These are phyloP conservation scores for Eurypyga helias DNA, from an alignment of 2,113 vertebrate genomes.

Conservation along the genomic window DNA sequence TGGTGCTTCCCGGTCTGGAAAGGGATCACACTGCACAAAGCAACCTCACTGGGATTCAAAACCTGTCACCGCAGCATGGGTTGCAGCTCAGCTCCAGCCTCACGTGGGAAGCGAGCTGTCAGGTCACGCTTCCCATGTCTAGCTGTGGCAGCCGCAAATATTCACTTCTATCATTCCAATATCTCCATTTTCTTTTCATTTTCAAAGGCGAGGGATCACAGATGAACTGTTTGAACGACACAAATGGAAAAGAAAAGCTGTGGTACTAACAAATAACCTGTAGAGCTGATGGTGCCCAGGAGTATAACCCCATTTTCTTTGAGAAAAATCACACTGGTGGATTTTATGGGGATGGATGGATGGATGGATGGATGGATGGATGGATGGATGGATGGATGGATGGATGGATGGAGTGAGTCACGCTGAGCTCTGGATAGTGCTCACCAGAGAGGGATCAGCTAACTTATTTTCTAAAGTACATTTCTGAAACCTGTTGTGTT, in stretches of 20 bases:
- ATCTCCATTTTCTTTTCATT: not conserved
- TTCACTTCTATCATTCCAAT: not conserved
- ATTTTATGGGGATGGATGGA: not conserved
- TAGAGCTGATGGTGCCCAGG: not conserved
- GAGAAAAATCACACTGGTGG: not conserved
- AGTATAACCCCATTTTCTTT: not conserved
- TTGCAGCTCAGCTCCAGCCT: not conserved
- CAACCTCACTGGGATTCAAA: not conserved
- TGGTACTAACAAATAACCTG: not conserved
- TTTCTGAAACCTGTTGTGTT: not conserved
- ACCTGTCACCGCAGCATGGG: not conserved
- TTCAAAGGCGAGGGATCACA: not conserved
- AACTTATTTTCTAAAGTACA: not conserved
- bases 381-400: not conserved
- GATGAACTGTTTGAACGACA: not conserved
- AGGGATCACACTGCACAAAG: not conserved
- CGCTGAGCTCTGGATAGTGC: not conserved
- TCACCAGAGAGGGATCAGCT: not conserved
- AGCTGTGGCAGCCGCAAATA: fast-evolving
- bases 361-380: not conserved
- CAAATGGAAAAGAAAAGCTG: not conserved
- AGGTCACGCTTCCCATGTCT: not conserved
- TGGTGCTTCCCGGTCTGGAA: fast-evolving
- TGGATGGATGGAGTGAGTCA: not conserved
- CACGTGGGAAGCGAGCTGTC: fast-evolving